Conservation (phyloP, 1,140 invertebrate genomes). For the Oreohelix idahoensis region DNA sequence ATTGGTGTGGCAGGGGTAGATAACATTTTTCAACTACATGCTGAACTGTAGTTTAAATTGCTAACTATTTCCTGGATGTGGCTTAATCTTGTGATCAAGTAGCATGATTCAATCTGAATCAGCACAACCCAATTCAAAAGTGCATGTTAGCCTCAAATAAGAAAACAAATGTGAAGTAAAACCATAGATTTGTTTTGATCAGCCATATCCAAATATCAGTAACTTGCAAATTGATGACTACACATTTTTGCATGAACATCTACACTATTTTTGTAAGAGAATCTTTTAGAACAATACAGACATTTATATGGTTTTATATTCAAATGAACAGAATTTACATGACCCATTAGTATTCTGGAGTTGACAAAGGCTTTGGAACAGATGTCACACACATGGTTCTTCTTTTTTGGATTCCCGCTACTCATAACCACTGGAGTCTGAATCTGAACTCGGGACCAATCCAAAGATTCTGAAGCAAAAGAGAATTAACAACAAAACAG, state of each 20-base stretch:
- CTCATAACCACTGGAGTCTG: not conserved
- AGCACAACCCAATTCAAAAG: too few relatives aligned
- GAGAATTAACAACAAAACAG: constrained; percentile 18
- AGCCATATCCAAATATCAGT: not conserved
- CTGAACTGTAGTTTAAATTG: too few relatives aligned
- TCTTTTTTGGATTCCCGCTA: constrained; percentile 27
- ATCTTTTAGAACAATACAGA: constrained; percentile 10
- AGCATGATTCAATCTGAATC: too few relatives aligned
- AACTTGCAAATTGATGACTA: not conserved
- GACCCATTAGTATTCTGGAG: constrained; percentile 25
- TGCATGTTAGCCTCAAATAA: too few relatives aligned
- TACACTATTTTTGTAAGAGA: constrained; percentile 26
- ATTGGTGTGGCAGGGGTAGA: too few relatives aligned
- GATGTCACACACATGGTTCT: constrained; percentile 30
- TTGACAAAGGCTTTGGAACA: constrained; percentile 35
- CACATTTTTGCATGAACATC: constrained; percentile 32
- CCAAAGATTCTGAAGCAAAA: constrained; percentile 24
- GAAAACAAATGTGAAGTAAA: too few relatives aligned
- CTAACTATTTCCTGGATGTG: too few relatives aligned
- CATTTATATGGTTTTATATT: constrained; percentile 32
- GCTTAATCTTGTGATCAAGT: too few relatives aligned
- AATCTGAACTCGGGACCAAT: constrained; percentile 20
- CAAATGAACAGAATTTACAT: constrained; percentile 28
- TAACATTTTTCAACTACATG: too few relatives aligned
- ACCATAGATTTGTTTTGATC: too few relatives aligned